Evolutionary conservation across 2,113 vertebrate genomes (phyloP).

Genomic region (Terrapene triunguis): DNA sequence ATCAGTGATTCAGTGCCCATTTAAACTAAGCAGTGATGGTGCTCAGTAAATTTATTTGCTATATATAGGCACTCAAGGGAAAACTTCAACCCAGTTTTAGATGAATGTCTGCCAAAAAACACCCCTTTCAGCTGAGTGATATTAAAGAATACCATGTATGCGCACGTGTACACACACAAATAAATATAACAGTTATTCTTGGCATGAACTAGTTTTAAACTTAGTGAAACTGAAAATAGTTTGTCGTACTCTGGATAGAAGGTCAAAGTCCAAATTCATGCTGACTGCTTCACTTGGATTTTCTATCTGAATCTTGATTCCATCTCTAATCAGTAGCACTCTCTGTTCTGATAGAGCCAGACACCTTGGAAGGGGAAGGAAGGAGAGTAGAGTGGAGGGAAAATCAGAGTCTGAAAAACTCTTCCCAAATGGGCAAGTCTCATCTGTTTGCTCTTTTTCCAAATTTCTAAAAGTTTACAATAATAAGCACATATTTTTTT

Average conservation of each 20-base stretch:
- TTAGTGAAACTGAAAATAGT: background rate
- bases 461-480: background rate
- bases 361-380: background rate
- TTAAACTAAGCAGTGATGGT: background rate
- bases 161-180: background rate
- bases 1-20: background rate
- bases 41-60: constrained; percentile 46
- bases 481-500: background rate
- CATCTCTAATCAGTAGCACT: constrained; percentile 18
- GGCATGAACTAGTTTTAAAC: background rate
- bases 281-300: background rate
- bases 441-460: background rate
- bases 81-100: constrained; percentile 11
- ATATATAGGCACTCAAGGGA: constrained; percentile 1
- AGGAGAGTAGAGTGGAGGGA: background rate
- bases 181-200: background rate
- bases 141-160: background rate
- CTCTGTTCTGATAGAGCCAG: fast-evolving
- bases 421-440: background rate
- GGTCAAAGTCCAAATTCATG: background rate
- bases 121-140: background rate
- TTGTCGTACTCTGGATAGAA: background rate
- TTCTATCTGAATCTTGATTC: constrained; percentile 22
- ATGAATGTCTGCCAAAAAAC: background rate
- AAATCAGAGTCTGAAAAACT: background rate